Evolutionary conservation across 2,888 invertebrate species (phyloP), one percentile per base, ranked within the genome.

Genomic region (Phymatocera aterrima): DNA sequence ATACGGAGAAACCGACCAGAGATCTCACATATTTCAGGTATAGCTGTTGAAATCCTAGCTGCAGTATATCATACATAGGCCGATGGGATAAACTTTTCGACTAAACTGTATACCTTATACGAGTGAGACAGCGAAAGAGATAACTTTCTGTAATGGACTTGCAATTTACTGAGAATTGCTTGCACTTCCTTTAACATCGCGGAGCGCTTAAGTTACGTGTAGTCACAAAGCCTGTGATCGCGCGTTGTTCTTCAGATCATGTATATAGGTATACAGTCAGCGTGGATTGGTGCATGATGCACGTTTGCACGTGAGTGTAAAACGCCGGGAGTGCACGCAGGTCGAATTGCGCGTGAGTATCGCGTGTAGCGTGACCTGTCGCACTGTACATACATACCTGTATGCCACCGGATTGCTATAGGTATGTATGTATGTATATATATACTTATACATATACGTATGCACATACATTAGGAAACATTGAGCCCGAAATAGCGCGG

Each of bases 121-220:
- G n/a, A n/a, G n/a, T n/a, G n/a, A n/a, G n/a, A n/a, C n/a, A n/a
- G n/a, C n/a, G n/a, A n/a, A n/a, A n/a, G n/a, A n/a, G n/a, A n/a
- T n/a, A n/a, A n/a, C n/a, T n/a, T n/a, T n/a, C n/a, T n/a, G n/a
- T n/a, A n/a, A 2, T 60, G 31, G n/a, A 37, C 18, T 34, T n/a
- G 61, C 61, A 72, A 28, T 72, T 48, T 51, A 34, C 31, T 18
- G 37, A 72, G 31, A 51, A 72, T 68, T 51, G 10, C 72, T 51
- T 72, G 72, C 51, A 72, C 51, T 51, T 72, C 72, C 48, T 48
- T 34, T 51, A 43, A 72, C 51, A 72, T 72, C 48, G 72, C 8
- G 10, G 15, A 51, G 72, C 51, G 72, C 72, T 72, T 72, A 72
- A 51, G 72, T n/a, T n/a, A n/a, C n/a, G n/a, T n/a, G n/a, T n/a